These are phyloP conservation scores for Crematogaster levior DNA, from an alignment of 2,888 invertebrate species.

Conservation along the genomic window DNA sequence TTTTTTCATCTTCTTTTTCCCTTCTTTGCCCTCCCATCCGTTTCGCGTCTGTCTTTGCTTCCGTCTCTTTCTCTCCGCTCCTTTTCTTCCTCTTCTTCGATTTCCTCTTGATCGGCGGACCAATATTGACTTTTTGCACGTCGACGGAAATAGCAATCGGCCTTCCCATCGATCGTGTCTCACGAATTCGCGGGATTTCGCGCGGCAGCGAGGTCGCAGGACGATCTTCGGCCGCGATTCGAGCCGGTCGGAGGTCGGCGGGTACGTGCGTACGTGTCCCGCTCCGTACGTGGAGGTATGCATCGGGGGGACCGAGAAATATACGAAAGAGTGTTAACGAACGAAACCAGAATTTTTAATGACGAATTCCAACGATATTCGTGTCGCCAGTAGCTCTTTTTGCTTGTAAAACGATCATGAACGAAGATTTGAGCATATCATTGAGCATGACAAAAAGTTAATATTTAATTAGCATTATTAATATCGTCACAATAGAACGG, in stretches of 20 bases:
- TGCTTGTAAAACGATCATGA: neutral
- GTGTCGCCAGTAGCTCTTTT: neutral
- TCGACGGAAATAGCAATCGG: conserved; percentile 65
- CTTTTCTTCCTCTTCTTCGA: conserved; percentile 7
- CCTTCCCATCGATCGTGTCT: conserved; percentile 52
- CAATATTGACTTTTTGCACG: conserved; percentile 62
- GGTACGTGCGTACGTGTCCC: conserved; percentile 44
- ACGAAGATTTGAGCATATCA: neutral
- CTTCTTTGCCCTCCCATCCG: neutral
- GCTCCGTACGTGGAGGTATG: conserved; percentile 29
- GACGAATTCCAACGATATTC: neutral
- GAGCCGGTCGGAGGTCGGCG: conserved; percentile 44
- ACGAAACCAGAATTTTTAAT: neutral
- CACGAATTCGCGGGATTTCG: conserved; percentile 56
- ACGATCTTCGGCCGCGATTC: conserved; percentile 43
- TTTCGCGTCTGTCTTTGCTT: neutral
- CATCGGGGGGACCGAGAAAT: neutral
- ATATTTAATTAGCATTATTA: no score
- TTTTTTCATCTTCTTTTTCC: conserved; percentile 18
- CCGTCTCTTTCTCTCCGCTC: conserved; percentile 11
- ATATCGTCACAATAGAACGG: neutral
- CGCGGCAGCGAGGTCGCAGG: conserved; percentile 35
- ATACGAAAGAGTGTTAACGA: conserved; percentile 5
- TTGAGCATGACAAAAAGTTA: neutral
- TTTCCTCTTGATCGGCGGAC: conserved; percentile 29